Evolutionary conservation across 2,797 vertebrate genomes (phyloP), one percentile per base, ranked within the genome.

Genomic region (Bovichtus diacanthus): DNA sequence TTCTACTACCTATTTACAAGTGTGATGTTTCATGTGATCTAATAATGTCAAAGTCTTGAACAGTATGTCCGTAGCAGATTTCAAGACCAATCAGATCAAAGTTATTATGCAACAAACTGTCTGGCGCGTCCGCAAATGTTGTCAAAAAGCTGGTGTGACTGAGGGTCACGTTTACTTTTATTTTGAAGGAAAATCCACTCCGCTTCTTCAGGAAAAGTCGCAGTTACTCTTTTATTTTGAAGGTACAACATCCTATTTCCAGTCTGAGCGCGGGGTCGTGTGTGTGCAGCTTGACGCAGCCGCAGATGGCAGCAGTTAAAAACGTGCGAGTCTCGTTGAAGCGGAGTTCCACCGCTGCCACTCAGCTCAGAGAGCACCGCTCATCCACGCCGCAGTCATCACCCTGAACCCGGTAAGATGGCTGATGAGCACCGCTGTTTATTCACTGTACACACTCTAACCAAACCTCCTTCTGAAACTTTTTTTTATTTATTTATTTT

Each of bases 331-430:
- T 59, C 74, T 31, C 29, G 58, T 27, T 50, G 9, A 25, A 78
- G 74, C 74, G 46, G 77, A 78, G 74, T 15, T 27, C 64, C 63
- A 54, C 70, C 9, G 66, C 80, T 18, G 72, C 49, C 74, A 4
- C 34, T 31, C 53, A 6, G n/a, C 2, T n/a, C 53, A 27, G 41
- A 55, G 60, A 49, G 63, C 64, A 6, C 55, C 41, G 63, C 76
- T 38, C 62, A 31, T 74, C 70, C 59, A 36, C 49, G 58, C 68
- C 4, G 80, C 80, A 68, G 58, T 31, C 83, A 27, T 71, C 84
- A 16, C 61, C 47, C 67, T 21, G 53, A 62, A 9, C 50, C 82
- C 77, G 90, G 90, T 92, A 90, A 91, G 89, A 5, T 13, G 23
- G 3, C 44, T 19, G 60, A 4, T 0, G 16, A 63, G 31, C 41